Evolutionary conservation across 2,797 vertebrate species (phyloP), one percentile per base, ranked within the genome.

Genomic region (Pelobates cultripes): DNA sequence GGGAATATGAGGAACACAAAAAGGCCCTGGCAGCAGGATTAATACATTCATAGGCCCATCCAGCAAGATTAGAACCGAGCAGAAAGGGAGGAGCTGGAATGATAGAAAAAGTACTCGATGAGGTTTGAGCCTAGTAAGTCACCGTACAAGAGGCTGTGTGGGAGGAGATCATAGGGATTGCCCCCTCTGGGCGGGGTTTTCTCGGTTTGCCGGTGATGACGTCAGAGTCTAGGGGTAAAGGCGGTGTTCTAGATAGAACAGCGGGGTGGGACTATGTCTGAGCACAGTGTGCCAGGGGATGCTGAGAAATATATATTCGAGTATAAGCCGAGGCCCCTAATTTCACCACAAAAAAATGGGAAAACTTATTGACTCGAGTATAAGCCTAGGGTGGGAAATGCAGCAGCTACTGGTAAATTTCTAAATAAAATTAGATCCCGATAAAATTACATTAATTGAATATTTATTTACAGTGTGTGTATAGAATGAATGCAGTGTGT

Each of bases 161-260:
- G 75, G 75, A 15, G 51, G 70, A 13, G 64, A 9, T 10, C 7
- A 2, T 7, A 10, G 3, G 28, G 63, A 83, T 83, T 83, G 81
- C 75, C 45, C 45, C 44, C 4, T 0, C 51, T 3, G 73, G 79
- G 79, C 55, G 72, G 72, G 13, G 70, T 5, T 3, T 6, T 43
- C 2, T n/a, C 3, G 7, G 15, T 10, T 73, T 6, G 71, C 71
- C 60, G 63, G 45, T 69, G 64, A 2, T 70, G 73, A 81, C 79
- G 67, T 43, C 73, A 81, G 55, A 81, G 66, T 70, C 64, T 51
- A 51, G 51, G 43, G 17, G 43, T 61, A 47, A 75, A 47, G n/a
- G 0, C 14, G n/a, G n/a, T n/a, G n/a, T n/a, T n/a, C n/a, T n/a
- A n/a, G n/a, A n/a, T n/a, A n/a, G n/a, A n/a, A n/a, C n/a, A n/a